Percentiles rank a stretch among this genome's conserved stretches.
Evolutionary conservation across 64 coral and sea anemone genomes (phyloP).

Genomic region (Dendronephthya gigantea): DNA sequence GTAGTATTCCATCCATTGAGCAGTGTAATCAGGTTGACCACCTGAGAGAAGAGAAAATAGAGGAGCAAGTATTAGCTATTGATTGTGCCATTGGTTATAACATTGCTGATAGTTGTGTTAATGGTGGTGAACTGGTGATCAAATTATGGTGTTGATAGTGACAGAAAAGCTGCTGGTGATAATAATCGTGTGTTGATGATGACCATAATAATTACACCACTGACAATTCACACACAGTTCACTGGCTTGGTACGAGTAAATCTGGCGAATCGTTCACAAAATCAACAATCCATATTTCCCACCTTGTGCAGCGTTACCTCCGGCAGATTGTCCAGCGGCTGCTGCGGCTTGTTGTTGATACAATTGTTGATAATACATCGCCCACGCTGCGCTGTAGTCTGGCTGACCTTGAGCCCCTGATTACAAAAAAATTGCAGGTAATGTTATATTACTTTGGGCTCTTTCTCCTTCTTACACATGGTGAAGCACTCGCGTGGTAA

Average conservation of each 20-base stretch:
- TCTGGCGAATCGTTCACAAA: too few species aligned
- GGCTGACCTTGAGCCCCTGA: constrained; percentile 30
- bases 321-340: constrained; percentile 37
- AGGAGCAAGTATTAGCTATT: too few species aligned
- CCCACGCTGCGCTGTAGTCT: constrained; percentile 95
- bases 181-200: too few species aligned
- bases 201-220: too few species aligned
- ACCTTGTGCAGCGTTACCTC: constrained; percentile 25
- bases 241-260: too few species aligned
- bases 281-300: neutral
- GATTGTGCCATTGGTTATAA: too few species aligned
- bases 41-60: neutral
- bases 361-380: constrained; percentile 84
- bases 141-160: too few species aligned
- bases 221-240: too few species aligned
- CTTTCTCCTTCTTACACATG: neutral
- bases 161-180: too few species aligned
- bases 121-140: too few species aligned
- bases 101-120: too few species aligned
- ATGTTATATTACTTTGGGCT: neutral
- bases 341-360: constrained; percentile 89
- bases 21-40: constrained; percentile 82
- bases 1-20: constrained; percentile 83
- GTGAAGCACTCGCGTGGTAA: too few species aligned
- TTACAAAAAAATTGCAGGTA: neutral